A percentile compares a stretch with the other conserved stretches of the same genome.
These are phyloP conservation scores for Leptoclinus maculatus DNA, from an alignment of 2,797 vertebrate genomes.

Conservation along the genomic window DNA sequence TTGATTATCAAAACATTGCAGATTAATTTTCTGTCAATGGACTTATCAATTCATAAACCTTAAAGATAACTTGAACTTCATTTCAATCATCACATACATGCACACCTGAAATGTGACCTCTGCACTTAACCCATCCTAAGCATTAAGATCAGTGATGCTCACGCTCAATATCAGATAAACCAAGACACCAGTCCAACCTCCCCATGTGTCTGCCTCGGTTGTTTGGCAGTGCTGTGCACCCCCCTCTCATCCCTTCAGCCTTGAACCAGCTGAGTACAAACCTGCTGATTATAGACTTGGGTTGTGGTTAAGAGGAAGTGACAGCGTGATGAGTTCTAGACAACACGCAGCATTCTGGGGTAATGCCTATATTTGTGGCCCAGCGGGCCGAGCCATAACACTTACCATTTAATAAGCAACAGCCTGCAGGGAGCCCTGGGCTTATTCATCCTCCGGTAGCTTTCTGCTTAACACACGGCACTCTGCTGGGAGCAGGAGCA, in stretches of 20 bases:
- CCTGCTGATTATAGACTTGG: constrained; percentile 70
- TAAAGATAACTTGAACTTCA: too few species aligned
- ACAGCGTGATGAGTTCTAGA: constrained; percentile 59
- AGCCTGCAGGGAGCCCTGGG: constrained; percentile 72
- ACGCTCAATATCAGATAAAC: background rate
- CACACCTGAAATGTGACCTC: background rate
- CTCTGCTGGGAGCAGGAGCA: constrained; percentile 50
- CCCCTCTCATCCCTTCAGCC: constrained; percentile 43
- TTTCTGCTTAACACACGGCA: constrained; percentile 63
- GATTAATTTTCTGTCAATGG: background rate
- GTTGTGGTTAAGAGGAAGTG: constrained; percentile 70
- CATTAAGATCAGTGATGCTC: background rate
- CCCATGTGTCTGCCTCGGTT: constrained; percentile 4
- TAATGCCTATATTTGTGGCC: constrained; percentile 72
- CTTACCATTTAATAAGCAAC: constrained; percentile 79
- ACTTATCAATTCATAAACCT: background rate
- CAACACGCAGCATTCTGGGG: constrained; percentile 59
- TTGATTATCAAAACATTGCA: background rate
- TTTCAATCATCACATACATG: too few species aligned
- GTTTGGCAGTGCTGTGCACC: constrained; percentile 22
- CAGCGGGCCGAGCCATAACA: constrained; percentile 70
- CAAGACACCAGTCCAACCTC: background rate
- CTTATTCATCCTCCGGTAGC: constrained; percentile 71
- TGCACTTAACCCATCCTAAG: background rate
- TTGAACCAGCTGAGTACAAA: constrained; percentile 53